Percentiles rank a stretch among this genome's conserved stretches.
phyloP scores from a whole-genome alignment of 2,113 vertebrate species.

The Brevimyrus niger region DNA sequence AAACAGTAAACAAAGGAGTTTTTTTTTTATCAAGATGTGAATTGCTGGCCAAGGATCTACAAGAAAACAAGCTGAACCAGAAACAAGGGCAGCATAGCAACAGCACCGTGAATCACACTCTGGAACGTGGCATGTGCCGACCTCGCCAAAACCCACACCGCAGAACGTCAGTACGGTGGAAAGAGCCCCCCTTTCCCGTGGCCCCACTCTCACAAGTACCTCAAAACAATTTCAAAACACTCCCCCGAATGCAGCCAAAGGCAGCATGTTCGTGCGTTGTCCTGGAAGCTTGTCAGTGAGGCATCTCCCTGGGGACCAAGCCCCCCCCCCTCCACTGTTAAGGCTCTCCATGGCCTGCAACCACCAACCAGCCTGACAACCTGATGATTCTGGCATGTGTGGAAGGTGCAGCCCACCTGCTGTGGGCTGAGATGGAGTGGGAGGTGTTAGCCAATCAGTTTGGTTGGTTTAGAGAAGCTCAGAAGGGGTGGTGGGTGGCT shows the following conservation, averaged over 20 bases:
- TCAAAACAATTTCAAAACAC: not conserved
- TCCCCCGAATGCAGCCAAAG: not conserved
- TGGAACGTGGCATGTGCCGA: not conserved
- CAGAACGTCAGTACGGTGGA: not conserved
- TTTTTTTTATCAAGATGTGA: not conserved
- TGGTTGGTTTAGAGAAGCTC: not conserved
- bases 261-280: not conserved
- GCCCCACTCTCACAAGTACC: not conserved
- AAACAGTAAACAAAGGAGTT: not conserved
- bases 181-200: not conserved
- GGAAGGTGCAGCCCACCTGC: not conserved
- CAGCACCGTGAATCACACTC: not conserved
- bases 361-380: not conserved
- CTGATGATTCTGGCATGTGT: not conserved
- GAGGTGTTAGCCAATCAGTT: not conserved
- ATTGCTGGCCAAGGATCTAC: not conserved
- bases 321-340: not conserved
- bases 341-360: not conserved
- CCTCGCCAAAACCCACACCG: not conserved
- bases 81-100: not conserved
- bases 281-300: not conserved
- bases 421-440: not conserved
- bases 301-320: not conserved
- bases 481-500: not conserved
- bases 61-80: not conserved